phyloP scores from a whole-genome alignment of 2,113 vertebrate species.

The Tretioscincus oriximinensis region DNA sequence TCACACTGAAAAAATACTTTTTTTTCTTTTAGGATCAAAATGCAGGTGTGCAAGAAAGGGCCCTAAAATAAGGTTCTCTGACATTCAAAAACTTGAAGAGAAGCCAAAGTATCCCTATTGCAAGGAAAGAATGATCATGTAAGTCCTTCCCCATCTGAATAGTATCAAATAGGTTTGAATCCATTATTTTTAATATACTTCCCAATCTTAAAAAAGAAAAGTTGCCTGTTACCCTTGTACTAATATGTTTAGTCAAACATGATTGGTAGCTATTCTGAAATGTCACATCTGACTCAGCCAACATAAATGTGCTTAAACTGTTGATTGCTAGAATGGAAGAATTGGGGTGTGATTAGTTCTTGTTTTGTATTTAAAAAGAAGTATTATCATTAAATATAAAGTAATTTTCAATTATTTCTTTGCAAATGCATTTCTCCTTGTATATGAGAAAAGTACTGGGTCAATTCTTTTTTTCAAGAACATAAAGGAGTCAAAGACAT shows the following conservation, averaged over 20 bases:
- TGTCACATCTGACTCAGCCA: accelerated
- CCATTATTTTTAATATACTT: constrained; percentile 24
- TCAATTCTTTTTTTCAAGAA: not conserved
- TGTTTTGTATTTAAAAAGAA: too few relatives aligned
- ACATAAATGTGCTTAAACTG: not conserved
- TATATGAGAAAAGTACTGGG: not conserved
- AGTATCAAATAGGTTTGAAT: constrained; percentile 23
- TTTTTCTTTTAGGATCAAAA: constrained; percentile 85
- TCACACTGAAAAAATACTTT: constrained; percentile 39
- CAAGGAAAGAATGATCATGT: constrained; percentile 99
- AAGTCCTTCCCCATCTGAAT: constrained; percentile 67
- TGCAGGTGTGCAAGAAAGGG: constrained; percentile 97
- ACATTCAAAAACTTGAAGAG: constrained; percentile 95
- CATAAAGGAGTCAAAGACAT: accelerated
- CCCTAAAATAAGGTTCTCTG: constrained; percentile 96
- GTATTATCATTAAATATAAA: too few relatives aligned
- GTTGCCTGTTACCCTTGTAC: not conserved
- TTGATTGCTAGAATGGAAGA: not conserved
- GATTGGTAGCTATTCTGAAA: not conserved
- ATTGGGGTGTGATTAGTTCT: too few relatives aligned
- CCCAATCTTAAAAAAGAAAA: constrained; percentile 7
- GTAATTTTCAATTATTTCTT: not conserved
- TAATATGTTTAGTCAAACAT: not conserved
- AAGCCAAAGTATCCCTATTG: constrained; percentile 96
- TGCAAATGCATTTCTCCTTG: not conserved